A percentile compares a stretch with the other conserved stretches of the same genome.
Evolutionary conservation across 30 jellyfish, hydroid and myxozoan species (phyloP).

Genomic region (Aurelia aurita): DNA sequence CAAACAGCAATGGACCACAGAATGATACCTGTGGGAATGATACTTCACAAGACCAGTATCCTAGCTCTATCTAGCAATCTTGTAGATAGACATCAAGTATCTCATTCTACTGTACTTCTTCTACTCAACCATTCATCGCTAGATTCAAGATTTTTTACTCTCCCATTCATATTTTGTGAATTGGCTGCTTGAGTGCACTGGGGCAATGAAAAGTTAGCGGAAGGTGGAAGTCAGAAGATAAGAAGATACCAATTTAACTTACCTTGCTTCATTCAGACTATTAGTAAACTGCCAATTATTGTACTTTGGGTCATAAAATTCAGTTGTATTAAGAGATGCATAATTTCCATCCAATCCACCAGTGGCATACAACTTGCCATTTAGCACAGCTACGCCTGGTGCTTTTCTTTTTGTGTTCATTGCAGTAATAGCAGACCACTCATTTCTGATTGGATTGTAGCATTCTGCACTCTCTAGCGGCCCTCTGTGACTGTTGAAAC

Average conservation of each 20-base stretch:
- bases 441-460: constrained; percentile 78
- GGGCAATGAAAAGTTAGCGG: too few species aligned
- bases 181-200: too few species aligned
- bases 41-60: too few species aligned
- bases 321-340: constrained; percentile 71
- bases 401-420: constrained; percentile 89
- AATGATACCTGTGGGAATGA: too few species aligned
- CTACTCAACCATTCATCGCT: too few species aligned
- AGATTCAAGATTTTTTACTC: too few species aligned
- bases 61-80: too few species aligned
- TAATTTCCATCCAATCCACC: constrained; percentile 95
- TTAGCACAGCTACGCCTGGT: constrained; percentile 69
- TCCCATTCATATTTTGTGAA: too few species aligned
- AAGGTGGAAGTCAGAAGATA: too few species aligned
- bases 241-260: neutral
- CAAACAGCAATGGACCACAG: too few species aligned
- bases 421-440: constrained; percentile 68
- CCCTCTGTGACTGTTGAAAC: constrained; percentile 89
- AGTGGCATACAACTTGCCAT: constrained; percentile 82
- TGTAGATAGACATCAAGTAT: too few species aligned
- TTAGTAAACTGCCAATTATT: constrained; percentile 57
- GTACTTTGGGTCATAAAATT: constrained; percentile 58
- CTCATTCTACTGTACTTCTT: too few species aligned
- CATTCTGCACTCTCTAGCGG: constrained; percentile 81
- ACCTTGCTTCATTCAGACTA: constrained; percentile 83